Evolutionary conservation across 2,113 vertebrate genomes (phyloP).

Genomic region (Crotophaga sulcirostris): DNA sequence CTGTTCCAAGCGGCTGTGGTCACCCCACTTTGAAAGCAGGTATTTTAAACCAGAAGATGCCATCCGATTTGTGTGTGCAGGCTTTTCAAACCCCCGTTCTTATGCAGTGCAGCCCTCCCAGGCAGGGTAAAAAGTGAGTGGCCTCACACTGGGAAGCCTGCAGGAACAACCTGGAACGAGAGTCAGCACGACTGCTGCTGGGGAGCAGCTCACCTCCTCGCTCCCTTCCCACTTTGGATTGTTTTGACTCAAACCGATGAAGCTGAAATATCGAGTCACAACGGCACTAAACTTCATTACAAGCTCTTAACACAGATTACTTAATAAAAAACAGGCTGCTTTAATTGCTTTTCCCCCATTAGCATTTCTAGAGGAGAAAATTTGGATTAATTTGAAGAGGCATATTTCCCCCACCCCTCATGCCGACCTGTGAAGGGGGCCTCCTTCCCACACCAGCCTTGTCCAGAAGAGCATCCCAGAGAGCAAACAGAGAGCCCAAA

Average conservation of each 20-base stretch:
- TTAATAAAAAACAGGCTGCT: slow-evolving; percentile 77
- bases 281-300: slow-evolving; percentile 81
- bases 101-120: neutral
- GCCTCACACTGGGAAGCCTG: neutral
- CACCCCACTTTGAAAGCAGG: neutral
- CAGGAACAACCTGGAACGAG: neutral
- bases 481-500: neutral
- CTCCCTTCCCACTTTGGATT: slow-evolving; percentile 67
- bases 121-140: neutral
- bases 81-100: neutral
- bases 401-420: neutral
- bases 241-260: slow-evolving; percentile 79
- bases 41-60: neutral
- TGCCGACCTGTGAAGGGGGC: neutral
- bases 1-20: neutral
- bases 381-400: slow-evolving; percentile 75
- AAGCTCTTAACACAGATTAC: slow-evolving; percentile 80
- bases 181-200: neutral
- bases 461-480: neutral
- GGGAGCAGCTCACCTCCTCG: slow-evolving; percentile 45
- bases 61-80: neutral
- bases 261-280: slow-evolving; percentile 81
- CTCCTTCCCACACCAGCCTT: neutral
- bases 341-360: slow-evolving; percentile 82
- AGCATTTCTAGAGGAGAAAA: slow-evolving; percentile 79